Evolutionary conservation across 2,113 vertebrate species (phyloP).

Genomic region (Hystrix cristata): DNA sequence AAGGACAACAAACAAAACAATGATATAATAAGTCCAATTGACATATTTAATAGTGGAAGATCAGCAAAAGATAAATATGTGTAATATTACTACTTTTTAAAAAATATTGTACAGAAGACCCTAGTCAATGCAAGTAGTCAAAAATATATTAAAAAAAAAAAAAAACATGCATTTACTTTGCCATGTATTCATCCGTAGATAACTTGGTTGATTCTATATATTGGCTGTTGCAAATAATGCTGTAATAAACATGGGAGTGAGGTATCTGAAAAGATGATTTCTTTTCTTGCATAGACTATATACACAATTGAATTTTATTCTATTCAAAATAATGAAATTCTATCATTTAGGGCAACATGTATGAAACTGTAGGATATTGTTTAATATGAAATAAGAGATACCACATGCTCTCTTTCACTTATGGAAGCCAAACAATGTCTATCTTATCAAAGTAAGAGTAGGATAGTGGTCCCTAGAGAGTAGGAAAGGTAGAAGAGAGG

Average conservation of each 20-base stretch:
- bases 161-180: neutral
- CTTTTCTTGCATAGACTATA: neutral
- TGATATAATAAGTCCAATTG: neutral
- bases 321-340: neutral
- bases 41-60: neutral
- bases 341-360: neutral
- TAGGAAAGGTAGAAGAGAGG: neutral
- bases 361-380: neutral
- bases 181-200: neutral
- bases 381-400: neutral
- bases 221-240: neutral
- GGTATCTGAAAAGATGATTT: neutral
- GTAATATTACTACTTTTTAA: neutral
- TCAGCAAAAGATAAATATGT: neutral
- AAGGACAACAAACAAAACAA: neutral
- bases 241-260: neutral
- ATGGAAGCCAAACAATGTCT: neutral
- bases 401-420: neutral
- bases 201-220: neutral
- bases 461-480: neutral
- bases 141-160: neutral
- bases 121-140: neutral
- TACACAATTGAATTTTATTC: neutral
- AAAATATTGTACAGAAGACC: neutral
- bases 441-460: neutral